A percentile compares a stretch with the other conserved stretches of the same genome.
These are phyloP conservation scores for Adineta ricciae DNA, from an alignment of 2,888 invertebrate species.

Conservation along the genomic window DNA sequence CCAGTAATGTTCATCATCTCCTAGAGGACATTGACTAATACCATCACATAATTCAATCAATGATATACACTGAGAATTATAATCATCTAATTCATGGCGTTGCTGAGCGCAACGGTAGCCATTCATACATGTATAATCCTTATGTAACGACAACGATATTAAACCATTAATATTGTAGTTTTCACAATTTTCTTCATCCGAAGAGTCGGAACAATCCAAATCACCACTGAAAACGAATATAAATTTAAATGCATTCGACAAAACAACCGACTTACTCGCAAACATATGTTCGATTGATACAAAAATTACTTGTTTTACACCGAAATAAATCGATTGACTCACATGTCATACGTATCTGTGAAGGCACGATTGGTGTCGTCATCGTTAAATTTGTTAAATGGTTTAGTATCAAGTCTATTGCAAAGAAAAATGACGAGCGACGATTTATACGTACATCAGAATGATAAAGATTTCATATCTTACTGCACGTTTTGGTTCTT, in stretches of 20 bases:
- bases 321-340: not conserved
- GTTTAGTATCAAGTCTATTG: not conserved
- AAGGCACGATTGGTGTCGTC: not conserved
- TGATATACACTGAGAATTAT: not conserved
- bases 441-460: too few relatives aligned
- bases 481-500: not conserved
- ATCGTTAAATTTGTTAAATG: not conserved
- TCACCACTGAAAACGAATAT: not conserved
- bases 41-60: constrained; percentile 10
- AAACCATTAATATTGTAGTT: not conserved
- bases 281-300: constrained; percentile 12
- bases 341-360: not conserved
- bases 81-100: not conserved
- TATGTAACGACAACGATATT: not conserved
- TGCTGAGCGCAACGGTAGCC: not conserved
- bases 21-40: not conserved
- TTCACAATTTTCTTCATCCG: not conserved
- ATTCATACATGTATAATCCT: not conserved
- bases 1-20: not conserved
- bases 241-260: not conserved
- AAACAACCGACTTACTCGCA: not conserved
- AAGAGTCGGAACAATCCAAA: not conserved
- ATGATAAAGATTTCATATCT: not conserved
- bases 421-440: too few relatives aligned
- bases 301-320: not conserved